These are phyloP conservation scores for Tyto alba DNA, from an alignment of 2,113 vertebrate genomes.

Conservation along the genomic window DNA sequence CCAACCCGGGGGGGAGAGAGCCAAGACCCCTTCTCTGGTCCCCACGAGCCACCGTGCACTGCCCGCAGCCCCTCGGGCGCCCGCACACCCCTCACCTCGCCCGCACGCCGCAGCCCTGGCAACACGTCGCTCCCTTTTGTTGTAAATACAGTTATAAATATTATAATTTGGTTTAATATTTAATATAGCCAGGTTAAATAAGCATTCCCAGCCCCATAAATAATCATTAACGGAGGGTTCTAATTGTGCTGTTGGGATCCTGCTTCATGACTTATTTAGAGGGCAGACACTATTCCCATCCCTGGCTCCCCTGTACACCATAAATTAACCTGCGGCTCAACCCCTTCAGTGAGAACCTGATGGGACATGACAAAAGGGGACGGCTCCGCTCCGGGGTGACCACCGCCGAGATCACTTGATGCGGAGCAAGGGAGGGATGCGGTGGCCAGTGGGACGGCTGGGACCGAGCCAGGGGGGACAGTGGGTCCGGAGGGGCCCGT, in stretches of 20 bases:
- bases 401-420: rapidly evolving
- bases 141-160: slow-evolving; percentile 57
- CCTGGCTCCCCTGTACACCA: background rate
- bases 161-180: slow-evolving; percentile 68
- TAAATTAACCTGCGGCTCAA: background rate
- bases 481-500: background rate
- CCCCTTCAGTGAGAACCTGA: background rate
- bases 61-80: rapidly evolving
- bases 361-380: background rate
- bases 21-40: rapidly evolving
- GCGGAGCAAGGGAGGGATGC: rapidly evolving
- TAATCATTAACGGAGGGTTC: slow-evolving; percentile 57
- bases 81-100: background rate
- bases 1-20: background rate
- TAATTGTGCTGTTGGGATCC: slow-evolving; percentile 68
- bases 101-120: background rate
- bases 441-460: rapidly evolving
- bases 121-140: background rate
- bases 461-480: background rate
- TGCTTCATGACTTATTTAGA: slow-evolving; percentile 67
- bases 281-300: slow-evolving; percentile 16
- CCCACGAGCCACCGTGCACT: rapidly evolving
- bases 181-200: slow-evolving; percentile 65
- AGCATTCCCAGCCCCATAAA: slow-evolving; percentile 58
- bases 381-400: rapidly evolving